Evolutionary conservation across 2,888 invertebrate species (phyloP), one percentile per base, ranked within the genome.

Genomic region (Embidobia sp.): DNA sequence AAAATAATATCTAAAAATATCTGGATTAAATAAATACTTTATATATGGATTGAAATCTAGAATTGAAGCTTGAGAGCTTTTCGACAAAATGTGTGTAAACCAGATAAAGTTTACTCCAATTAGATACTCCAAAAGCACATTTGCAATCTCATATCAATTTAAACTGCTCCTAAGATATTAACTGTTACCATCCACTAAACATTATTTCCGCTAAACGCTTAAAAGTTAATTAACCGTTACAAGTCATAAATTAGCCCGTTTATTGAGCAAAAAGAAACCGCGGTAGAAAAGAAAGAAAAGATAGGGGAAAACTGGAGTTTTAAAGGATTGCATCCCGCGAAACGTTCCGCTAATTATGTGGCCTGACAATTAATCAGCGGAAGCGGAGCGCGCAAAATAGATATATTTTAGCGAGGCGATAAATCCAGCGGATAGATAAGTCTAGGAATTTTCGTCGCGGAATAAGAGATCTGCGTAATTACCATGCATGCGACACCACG

Each of bases 211-310:
- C 6, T n/a, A n/a, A n/a, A 8, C 6, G 35, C 16, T 22, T 26
- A 66, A 48, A 63, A 55, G 44, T 11, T 37, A 59, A 40, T 59
- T 42, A 59, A 69, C 69, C 69, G 69, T 69, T 69, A 69, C 37
- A 7, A 57, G 49, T 59, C 48, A 31, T 69, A 69, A 69, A 69
- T 59, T 51, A 42, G 40, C 18, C n/a, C n/a, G n/a, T n/a, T n/a
- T n/a, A n/a, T n/a, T n/a, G n/a, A n/a, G n/a, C n/a, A n/a, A n/a
- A n/a, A n/a, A n/a, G n/a, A n/a, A n/a, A 59, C 7, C 37, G 27
- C 7, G 13, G n/a, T 22, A 22, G 31, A 4, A 31, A 22, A 7
- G 11, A 3, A 51, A 11, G 11, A 27, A 33, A 40, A 19, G 11
- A 27, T 11, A 4, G 0, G 16, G 7, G 19, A 40, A 57, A 29